Conservation (phyloP, 2,888 invertebrate genomes). For the Epinotia brunnichana region DNA sequence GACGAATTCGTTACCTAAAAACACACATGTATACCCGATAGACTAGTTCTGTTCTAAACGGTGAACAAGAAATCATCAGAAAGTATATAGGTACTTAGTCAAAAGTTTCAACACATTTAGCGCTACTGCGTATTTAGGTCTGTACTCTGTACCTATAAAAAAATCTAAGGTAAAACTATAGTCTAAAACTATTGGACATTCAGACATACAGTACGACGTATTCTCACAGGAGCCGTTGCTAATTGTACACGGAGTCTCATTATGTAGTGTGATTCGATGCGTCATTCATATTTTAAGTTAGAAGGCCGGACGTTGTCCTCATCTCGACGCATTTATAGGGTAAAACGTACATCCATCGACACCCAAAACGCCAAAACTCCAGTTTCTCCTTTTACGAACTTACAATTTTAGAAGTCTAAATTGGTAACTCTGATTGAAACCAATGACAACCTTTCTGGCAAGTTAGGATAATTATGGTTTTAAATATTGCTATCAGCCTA, state of each 20-base stretch:
- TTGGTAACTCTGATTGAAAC: neutral
- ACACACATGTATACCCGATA: too few species aligned
- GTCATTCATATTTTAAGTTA: conserved; percentile 37
- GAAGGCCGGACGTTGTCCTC: conserved; percentile 43
- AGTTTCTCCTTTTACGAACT: neutral
- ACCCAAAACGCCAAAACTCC: neutral
- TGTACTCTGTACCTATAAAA: too few species aligned
- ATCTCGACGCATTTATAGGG: conserved; percentile 25
- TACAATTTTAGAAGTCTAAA: neutral
- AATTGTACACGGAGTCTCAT: conserved; percentile 23
- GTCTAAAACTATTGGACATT: too few species aligned
- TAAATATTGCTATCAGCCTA: too few species aligned
- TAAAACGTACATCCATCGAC: neutral
- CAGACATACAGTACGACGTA: neutral
- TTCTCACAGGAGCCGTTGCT: conserved; percentile 6
- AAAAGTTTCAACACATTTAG: too few species aligned
- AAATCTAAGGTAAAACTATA: too few species aligned
- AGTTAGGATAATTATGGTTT: too few species aligned
- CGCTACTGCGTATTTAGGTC: too few species aligned
- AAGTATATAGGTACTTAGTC: too few species aligned
- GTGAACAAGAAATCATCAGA: too few species aligned
- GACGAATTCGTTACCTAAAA: too few species aligned
- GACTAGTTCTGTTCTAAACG: too few species aligned
- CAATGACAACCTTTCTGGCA: neutral
- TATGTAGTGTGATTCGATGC: conserved; percentile 17